Evolutionary conservation across 2,113 vertebrate species (phyloP).

Genomic region (Macaca mulatta): DNA sequence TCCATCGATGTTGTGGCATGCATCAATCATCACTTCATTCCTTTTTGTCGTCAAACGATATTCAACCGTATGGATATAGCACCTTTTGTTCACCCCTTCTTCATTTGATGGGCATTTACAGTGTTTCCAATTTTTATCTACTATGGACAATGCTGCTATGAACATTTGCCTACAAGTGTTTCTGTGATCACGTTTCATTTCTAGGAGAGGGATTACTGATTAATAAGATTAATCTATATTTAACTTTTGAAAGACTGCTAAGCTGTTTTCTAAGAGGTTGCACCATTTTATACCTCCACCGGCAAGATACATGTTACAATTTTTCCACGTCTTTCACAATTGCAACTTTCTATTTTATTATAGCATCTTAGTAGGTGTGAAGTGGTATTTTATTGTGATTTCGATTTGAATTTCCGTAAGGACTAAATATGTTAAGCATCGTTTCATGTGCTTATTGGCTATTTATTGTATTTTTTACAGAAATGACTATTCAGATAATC

Average conservation of each 20-base stretch:
- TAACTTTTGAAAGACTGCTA: not conserved
- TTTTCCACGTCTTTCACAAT: not conserved
- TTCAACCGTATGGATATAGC: not conserved
- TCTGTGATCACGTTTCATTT: not conserved
- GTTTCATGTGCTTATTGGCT: not conserved
- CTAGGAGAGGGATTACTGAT: not conserved
- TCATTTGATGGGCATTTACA: not conserved
- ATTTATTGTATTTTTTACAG: not conserved
- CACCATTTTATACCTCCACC: not conserved
- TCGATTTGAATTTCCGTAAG: not conserved
- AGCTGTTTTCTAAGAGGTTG: not conserved
- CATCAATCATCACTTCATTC: not conserved
- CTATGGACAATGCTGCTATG: not conserved
- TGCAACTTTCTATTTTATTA: not conserved
- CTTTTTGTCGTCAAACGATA: not conserved
- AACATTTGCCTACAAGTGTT: not conserved
- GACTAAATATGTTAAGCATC: not conserved
- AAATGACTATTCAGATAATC: not conserved
- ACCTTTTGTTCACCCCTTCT: not conserved
- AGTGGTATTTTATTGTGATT: not conserved
- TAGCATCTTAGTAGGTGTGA: not conserved
- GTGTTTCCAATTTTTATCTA: not conserved
- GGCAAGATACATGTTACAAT: not conserved
- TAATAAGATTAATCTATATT: not conserved
- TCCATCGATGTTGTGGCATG: not conserved